Conservation (phyloP, 2,888 invertebrate genomes). For the Apodemia hepburni region DNA sequence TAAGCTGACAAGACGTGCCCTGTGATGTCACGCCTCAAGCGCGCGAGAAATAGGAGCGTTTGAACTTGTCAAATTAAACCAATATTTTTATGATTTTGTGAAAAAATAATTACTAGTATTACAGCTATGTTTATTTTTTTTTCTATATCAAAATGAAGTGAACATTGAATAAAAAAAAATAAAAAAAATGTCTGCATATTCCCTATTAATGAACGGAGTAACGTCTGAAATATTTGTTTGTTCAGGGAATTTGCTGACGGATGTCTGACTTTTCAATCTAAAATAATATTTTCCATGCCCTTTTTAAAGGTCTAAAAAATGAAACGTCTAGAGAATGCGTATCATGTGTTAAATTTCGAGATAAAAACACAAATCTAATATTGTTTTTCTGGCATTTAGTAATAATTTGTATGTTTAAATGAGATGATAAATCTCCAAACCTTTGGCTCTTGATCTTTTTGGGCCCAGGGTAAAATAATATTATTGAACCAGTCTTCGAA, state of each 20-base stretch:
- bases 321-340: not conserved
- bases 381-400: not conserved
- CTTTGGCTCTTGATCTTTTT: not conserved
- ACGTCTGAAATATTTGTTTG: not conserved
- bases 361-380: not conserved
- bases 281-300: not conserved
- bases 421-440: not conserved
- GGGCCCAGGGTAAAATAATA: not conserved
- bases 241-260: not conserved
- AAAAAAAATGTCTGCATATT: too few species aligned
- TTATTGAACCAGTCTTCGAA: not conserved
- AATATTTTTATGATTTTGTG: too few species aligned
- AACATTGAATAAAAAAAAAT: too few species aligned
- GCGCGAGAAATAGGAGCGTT: too few species aligned
- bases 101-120: too few species aligned
- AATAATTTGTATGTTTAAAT: not conserved
- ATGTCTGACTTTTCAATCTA: not conserved
- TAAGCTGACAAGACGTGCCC: too few species aligned
- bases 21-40: too few species aligned
- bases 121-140: too few species aligned
- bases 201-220: not conserved
- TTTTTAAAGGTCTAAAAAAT: not conserved
- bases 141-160: too few species aligned
- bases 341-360: not conserved
- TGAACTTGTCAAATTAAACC: too few species aligned